Evolutionary conservation across 2,113 vertebrate species (phyloP).

Genomic region (Toxostoma redivivum): DNA sequence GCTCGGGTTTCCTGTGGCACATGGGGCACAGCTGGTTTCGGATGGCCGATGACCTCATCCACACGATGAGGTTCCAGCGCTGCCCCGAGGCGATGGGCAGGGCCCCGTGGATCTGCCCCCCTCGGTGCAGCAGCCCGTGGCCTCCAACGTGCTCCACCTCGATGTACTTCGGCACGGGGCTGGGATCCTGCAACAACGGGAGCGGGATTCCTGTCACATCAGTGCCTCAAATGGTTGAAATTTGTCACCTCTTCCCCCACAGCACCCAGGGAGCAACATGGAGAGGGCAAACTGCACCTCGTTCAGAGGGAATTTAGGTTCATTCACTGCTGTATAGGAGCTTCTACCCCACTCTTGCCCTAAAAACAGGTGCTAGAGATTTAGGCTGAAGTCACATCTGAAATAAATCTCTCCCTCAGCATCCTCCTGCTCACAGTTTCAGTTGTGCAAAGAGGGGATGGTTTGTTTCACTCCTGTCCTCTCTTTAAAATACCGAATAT

Average conservation of each 20-base stretch:
- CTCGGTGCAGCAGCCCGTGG: constrained; percentile 86
- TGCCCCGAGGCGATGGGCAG: constrained; percentile 84
- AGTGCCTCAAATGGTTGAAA: rapidly evolving
- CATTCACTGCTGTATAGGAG: neutral
- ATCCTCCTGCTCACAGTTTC: neutral
- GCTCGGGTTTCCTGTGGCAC: constrained; percentile 79
- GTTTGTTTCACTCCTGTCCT: neutral
- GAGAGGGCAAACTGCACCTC: neutral
- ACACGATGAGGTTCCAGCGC: constrained; percentile 94
- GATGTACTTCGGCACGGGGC: constrained; percentile 70
- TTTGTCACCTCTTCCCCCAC: neutral
- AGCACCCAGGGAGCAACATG: neutral
- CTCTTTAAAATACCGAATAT: neutral
- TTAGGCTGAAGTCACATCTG: neutral
- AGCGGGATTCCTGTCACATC: rapidly evolving
- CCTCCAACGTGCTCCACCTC: constrained; percentile 81
- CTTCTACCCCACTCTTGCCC: neutral
- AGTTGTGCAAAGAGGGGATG: neutral
- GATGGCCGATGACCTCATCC: constrained; percentile 85
- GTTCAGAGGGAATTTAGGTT: neutral
- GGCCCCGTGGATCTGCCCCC: constrained; percentile 92
- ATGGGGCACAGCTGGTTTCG: constrained; percentile 92
- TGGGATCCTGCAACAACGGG: constrained; percentile 72
- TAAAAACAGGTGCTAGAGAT: neutral
- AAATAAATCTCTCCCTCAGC: neutral